These are phyloP conservation scores for Crypturellus undulatus DNA, from an alignment of 2,113 vertebrate species.

Conservation along the genomic window DNA sequence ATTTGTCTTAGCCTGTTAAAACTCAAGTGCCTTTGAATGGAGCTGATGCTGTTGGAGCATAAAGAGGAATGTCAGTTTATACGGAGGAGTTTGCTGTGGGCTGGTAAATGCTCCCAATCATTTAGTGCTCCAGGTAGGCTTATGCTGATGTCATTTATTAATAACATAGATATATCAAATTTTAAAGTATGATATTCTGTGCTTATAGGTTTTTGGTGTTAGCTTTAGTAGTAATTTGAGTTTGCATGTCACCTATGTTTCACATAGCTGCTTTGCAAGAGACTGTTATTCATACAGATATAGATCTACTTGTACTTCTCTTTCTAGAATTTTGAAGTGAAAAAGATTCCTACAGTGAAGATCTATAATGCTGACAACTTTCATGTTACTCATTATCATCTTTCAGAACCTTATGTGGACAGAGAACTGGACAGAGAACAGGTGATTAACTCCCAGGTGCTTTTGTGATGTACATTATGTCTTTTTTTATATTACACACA, in stretches of 20 bases:
- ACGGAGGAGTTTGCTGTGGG: background rate
- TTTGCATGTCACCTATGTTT: background rate
- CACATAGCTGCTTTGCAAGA: background rate
- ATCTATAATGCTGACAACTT: constrained; percentile 76
- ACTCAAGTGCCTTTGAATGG: background rate
- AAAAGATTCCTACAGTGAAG: constrained; percentile 72
- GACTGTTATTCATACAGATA: background rate
- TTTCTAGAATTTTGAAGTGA: constrained; percentile 80
- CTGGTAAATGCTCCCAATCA: background rate
- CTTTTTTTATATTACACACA: background rate
- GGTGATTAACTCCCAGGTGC: constrained; percentile 70
- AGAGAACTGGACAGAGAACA: constrained; percentile 78
- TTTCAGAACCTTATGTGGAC: constrained; percentile 80
- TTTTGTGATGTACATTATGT: background rate
- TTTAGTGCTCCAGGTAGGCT: background rate
- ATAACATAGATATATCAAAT: background rate
- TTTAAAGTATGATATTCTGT: background rate
- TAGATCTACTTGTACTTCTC: background rate
- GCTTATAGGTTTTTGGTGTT: background rate
- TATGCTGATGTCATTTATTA: background rate
- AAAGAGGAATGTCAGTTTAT: background rate
- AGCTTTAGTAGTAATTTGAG: background rate
- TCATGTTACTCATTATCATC: constrained; percentile 85
- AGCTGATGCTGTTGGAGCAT: background rate
- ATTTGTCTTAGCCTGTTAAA: background rate